These are phyloP conservation scores for Tetramorium bicarinatum DNA, from an alignment of 2,888 invertebrate species.

Conservation along the genomic window DNA sequence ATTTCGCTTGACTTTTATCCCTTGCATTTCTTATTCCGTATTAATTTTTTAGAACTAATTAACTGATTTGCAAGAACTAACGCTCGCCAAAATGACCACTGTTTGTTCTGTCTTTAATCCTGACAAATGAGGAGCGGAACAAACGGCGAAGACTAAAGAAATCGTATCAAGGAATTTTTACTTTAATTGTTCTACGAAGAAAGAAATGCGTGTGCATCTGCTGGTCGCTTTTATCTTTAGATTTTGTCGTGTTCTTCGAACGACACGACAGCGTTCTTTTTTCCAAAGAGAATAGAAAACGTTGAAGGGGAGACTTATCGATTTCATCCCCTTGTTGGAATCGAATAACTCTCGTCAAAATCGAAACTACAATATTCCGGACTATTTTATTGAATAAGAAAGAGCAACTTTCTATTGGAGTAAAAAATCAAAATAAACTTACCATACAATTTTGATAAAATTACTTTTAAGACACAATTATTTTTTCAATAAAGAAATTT, in stretches of 20 bases:
- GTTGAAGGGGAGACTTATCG: not conserved
- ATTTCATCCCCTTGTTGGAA: conserved; percentile 20
- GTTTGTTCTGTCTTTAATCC: conserved; percentile 69
- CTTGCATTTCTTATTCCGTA: not conserved
- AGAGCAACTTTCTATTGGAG: not conserved
- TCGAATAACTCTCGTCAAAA: conserved; percentile 5
- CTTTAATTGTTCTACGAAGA: conserved; percentile 60
- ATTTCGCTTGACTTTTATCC: conserved; percentile 48
- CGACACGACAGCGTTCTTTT: not conserved
- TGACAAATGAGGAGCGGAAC: conserved; percentile 55
- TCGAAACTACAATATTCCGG: conserved; percentile 8
- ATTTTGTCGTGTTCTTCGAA: conserved; percentile 37
- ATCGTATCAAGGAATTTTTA: conserved; percentile 40
- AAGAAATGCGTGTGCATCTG: conserved; percentile 11
- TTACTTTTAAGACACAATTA: not conserved
- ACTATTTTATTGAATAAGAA: not conserved
- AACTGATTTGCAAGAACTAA: conserved; percentile 67
- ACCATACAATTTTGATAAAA: not conserved
- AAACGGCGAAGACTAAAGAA: conserved; percentile 55
- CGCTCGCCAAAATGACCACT: conserved; percentile 56
- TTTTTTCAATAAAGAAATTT: not conserved
- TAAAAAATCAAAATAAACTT: not conserved
- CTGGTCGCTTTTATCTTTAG: not conserved
- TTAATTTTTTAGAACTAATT: conserved; percentile 6
- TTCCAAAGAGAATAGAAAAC: conserved; percentile 9